Evolutionary conservation across 1,140 invertebrate genomes (phyloP), one percentile per base, ranked within the genome.

Genomic region (Drosophila seguyi): DNA sequence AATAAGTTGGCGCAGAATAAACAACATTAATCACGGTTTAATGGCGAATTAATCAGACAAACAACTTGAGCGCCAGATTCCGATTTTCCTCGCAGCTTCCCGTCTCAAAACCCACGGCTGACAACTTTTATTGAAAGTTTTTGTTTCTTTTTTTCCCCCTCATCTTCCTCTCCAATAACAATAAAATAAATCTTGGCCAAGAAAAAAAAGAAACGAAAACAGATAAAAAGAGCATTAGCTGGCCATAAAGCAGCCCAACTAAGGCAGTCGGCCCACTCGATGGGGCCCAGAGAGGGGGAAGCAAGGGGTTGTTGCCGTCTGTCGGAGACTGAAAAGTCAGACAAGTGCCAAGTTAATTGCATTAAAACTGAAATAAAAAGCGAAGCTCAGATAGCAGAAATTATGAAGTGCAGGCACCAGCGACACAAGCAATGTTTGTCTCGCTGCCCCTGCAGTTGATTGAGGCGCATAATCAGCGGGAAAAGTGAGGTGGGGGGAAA

Each of bases 351-450:
- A 88, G 81, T 88, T 88, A 88, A 88, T 88, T 88, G 84, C 84
- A 88, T 88, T 88, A 88, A 88, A 88, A 88, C 85, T 88, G 84
- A 88, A 88, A 88, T 88, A 88, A 88, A 90, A 90, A 90, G 85
- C 81, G 50, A 90, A 90, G 85, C 85, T 80, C 85, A 88, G 84
- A 88, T 88, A 88, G 85, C 84, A 84, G 59, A 87, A 90, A 90
- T 88, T 87, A 87, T 87, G 84, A 87, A 87, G 85, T 87, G 84
- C 84, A 83, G 62, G 79, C 78, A 22, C 31, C 50, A 31, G 50
- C 50, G 31, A 53, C 50, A 53, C 50, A 53, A 56, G 38, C 73
- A 48, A 50, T 63, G 61, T 39, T 79, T 67, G 14, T 80, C 58
- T 39, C 67, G 67, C n/a, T 69, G 76, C 39, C 50, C 63, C 47